Conservation (phyloP, 2,113 vertebrate species). For the Marcusenius ussheri region DNA sequence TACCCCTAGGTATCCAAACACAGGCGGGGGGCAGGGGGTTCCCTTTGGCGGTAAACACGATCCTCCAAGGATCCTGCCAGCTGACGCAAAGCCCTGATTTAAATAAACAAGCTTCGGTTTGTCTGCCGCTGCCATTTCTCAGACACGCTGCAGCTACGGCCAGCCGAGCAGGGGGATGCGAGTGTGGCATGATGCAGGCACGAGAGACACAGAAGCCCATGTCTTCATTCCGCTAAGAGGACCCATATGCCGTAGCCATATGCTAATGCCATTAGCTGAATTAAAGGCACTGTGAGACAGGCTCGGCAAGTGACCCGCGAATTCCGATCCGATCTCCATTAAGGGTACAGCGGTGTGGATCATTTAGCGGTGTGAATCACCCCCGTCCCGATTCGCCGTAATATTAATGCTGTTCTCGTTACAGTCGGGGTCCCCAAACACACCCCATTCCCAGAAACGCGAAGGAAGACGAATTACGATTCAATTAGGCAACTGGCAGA, state of each 20-base stretch:
- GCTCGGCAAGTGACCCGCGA: background rate
- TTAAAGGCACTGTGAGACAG: background rate
- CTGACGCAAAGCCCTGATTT: background rate
- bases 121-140: background rate
- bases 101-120: background rate
- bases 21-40: background rate
- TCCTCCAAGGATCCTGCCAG: background rate
- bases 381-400: background rate
- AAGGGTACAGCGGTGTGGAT: background rate
- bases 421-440: background rate
- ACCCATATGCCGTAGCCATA: background rate
- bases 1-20: background rate
- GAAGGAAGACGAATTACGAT: background rate
- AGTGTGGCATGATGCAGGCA: background rate
- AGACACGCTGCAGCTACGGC: background rate
- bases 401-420: background rate
- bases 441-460: background rate
- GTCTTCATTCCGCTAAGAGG: background rate
- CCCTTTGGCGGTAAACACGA: background rate
- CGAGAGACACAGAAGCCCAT: background rate
- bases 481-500: background rate
- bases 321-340: background rate
- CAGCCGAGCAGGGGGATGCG: background rate
- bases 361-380: background rate
- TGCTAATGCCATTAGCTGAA: background rate